Evolutionary conservation across 2,113 vertebrate species (phyloP).

Genomic region (Damaliscus lunatus): DNA sequence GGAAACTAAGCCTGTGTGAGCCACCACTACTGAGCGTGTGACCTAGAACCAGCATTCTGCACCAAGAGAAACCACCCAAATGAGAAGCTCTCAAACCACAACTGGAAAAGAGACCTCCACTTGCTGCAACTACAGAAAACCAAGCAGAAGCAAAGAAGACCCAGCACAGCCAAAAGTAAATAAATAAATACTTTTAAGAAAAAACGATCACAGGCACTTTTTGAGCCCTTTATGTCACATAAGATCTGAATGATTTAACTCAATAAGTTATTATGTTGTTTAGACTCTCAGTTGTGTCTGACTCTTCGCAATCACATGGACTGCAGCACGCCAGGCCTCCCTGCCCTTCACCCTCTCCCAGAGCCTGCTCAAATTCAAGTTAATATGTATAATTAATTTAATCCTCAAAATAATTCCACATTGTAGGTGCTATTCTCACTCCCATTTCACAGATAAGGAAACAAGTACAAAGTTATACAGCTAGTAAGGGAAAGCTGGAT

Average conservation of each 20-base stretch:
- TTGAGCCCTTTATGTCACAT: not conserved
- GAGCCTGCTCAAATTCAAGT: not conserved
- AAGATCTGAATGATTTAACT: not conserved
- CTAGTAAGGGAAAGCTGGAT: not conserved
- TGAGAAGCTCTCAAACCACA: not conserved
- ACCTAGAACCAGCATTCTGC: not conserved
- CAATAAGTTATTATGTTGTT: not conserved
- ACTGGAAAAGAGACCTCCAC: not conserved
- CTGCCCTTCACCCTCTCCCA: not conserved
- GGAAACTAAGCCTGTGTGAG: not conserved
- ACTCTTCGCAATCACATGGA: not conserved
- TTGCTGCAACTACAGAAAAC: not conserved
- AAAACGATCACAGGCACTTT: not conserved
- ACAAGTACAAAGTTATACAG: not conserved
- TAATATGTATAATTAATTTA: not conserved
- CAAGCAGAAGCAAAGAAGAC: not conserved
- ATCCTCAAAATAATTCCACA: not conserved
- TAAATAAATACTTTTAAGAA: not conserved
- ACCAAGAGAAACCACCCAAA: not conserved
- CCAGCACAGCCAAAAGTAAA: not conserved
- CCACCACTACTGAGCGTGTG: not conserved
- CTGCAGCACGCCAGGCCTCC: not conserved
- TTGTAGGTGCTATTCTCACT: not conserved
- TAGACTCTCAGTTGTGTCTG: not conserved
- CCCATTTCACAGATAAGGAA: not conserved